phyloP scores from a whole-genome alignment of 1,140 invertebrate species.

The Geopemphigus sp. region DNA sequence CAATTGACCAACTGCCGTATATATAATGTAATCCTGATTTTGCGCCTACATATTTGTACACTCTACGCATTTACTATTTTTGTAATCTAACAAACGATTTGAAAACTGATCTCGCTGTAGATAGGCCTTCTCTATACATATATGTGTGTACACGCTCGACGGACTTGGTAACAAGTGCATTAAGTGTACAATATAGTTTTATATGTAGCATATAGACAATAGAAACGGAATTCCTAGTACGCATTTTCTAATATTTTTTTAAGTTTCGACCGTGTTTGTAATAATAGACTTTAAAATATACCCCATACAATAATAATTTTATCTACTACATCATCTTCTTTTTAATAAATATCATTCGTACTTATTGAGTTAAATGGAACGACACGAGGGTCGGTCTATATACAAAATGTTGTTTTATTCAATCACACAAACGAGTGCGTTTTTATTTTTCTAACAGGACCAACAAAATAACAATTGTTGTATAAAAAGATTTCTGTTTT shows the following conservation, averaged over 20 bases:
- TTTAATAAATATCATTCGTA: too few species aligned
- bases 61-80: too few species aligned
- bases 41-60: neutral
- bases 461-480: neutral
- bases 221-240: too few species aligned
- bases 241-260: too few species aligned
- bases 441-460: neutral
- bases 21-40: too few species aligned
- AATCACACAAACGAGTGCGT: neutral
- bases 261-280: too few species aligned
- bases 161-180: constrained; percentile 8
- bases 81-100: neutral
- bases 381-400: neutral
- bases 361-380: too few species aligned
- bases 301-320: too few species aligned
- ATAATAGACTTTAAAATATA: too few species aligned
- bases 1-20: neutral
- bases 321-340: too few species aligned
- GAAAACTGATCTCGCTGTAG: neutral
- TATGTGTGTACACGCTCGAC: neutral
- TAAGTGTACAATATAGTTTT: neutral
- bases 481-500: too few species aligned
- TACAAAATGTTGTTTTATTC: neutral
- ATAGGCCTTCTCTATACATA: neutral
- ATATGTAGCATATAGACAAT: too few species aligned